Base-by-base conservation (phyloP, 2,797 vertebrate genomes). In the Adrianichthys oophorus region DNA sequence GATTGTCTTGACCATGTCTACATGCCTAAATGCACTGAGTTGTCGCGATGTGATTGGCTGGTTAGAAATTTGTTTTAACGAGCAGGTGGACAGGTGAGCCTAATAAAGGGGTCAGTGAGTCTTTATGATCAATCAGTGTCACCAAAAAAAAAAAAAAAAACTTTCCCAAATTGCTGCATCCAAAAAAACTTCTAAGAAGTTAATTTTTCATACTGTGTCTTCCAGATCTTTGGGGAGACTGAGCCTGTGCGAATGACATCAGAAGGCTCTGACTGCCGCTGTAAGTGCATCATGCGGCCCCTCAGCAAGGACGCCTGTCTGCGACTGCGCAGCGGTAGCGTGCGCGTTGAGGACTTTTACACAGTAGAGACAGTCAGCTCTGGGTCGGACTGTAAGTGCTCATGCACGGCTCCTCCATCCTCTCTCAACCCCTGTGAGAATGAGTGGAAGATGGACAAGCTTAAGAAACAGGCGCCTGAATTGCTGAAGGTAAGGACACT, bases 341-440 rank as follows among this genome's bases (percentile, higher is more conserved):
- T 89, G 0, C 89, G 94, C 0, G 93, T 94, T 48, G 97, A 98
- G 79, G 97, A 99, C 74, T 97, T 95, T 90, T 99, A 98, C 87
- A 94, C 96, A 0, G 97, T 99, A 78, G 97, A 99, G 91, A 98
- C 97, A 0, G 93, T 98, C 83, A 98, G 96, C 90, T 97, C 96
- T 0, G 97, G 97, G 1, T 83, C 93, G 0, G 96, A 98, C 91
- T 99, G 97, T 76, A 95, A 92, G 83, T 99, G 97, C 81, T 98
- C 97, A 3, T 99, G 97, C 87, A 96, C 95, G 0, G 96, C 97
- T 0, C 97, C 97, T 0, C 95, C 97, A 0, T 95, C 97, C 56
- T 97, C 97, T 0, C 95, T 99, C 68, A 99, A 98, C 88, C 97
- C 97, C 68, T 99, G 97, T 0, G 97, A 98, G 90, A 97, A 96